Evolutionary conservation across 2,888 invertebrate genomes (phyloP).

Genomic region (Folsomia manolachei): DNA sequence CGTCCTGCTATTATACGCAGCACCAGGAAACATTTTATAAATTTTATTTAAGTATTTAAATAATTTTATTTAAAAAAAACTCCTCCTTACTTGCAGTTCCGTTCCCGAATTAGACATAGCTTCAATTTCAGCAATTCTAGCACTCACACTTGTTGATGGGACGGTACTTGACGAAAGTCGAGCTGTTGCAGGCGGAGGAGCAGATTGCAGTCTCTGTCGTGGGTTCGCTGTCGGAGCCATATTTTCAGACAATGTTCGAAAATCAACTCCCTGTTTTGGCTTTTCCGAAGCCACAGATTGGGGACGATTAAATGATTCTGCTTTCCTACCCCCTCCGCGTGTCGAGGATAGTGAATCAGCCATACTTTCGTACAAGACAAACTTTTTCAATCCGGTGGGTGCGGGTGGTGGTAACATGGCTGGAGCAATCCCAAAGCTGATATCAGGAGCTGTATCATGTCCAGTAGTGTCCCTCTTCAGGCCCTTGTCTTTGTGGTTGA

Average conservation of each 20-base stretch:
- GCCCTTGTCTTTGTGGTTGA: background rate
- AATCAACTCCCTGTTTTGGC: slow-evolving; percentile 11
- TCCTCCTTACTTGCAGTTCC: too few relatives aligned
- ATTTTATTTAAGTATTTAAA: background rate
- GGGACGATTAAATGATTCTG: slow-evolving; percentile 14
- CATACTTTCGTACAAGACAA: slow-evolving; percentile 9
- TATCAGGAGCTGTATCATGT: background rate
- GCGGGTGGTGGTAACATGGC: slow-evolving; percentile 10
- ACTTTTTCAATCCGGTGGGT: background rate
- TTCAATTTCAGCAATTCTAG: background rate
- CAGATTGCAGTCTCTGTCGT: background rate
- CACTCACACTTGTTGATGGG: background rate
- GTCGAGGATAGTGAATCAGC: background rate
- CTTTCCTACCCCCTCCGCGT: background rate
- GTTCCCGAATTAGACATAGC: background rate
- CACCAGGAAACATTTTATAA: background rate
- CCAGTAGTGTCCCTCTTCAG: background rate
- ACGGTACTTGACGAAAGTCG: too few relatives aligned
- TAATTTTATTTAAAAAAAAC: too few relatives aligned
- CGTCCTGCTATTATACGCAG: background rate
- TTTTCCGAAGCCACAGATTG: background rate
- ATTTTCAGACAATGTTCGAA: slow-evolving; percentile 25
- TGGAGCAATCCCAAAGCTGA: background rate
- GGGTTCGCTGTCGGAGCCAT: slow-evolving; percentile 9
- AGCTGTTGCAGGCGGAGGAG: background rate